phyloP scores from a whole-genome alignment of 1,140 invertebrate species.

The Drosophila orena region DNA sequence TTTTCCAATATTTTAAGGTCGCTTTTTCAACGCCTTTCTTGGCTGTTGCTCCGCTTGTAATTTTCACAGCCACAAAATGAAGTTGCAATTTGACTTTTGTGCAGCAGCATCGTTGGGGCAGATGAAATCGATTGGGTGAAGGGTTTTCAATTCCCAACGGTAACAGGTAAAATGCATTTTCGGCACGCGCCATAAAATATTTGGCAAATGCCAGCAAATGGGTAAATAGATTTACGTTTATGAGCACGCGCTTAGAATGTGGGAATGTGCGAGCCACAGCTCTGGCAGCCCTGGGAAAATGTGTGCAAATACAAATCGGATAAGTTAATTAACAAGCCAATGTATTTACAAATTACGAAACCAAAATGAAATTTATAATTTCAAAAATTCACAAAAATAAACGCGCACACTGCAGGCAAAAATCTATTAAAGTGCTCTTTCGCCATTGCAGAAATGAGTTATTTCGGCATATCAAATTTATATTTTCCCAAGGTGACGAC shows the following conservation, averaged over 20 bases:
- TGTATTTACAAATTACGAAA: neutral
- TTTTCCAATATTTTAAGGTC: conserved; percentile 57
- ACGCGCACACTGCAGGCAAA: too few species aligned
- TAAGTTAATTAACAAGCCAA: conserved; percentile 31
- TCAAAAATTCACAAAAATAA: neutral
- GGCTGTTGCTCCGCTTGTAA: conserved; percentile 53
- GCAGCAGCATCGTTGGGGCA: conserved; percentile 27
- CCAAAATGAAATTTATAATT: neutral
- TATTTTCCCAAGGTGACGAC: neutral
- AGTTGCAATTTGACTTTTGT: conserved; percentile 65
- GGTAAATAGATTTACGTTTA: conserved; percentile 67
- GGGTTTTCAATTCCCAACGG: conserved; percentile 17
- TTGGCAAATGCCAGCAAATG: conserved; percentile 54
- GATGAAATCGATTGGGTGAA: conserved; percentile 41
- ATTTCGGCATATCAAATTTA: neutral
- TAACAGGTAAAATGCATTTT: conserved; percentile 50
- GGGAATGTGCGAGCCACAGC: neutral
- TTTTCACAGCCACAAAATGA: conserved; percentile 67
- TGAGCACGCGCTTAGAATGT: conserved; percentile 37
- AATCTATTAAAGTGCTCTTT: conserved; percentile 5
- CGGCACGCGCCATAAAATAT: conserved; percentile 68
- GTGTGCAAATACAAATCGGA: conserved; percentile 11
- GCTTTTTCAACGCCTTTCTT: conserved; percentile 42
- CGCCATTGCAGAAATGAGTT: neutral
- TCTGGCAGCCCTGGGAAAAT: conserved; percentile 4